These are phyloP conservation scores for Agrenia bidenticulata DNA, from an alignment of 2,888 invertebrate genomes.

Conservation along the genomic window DNA sequence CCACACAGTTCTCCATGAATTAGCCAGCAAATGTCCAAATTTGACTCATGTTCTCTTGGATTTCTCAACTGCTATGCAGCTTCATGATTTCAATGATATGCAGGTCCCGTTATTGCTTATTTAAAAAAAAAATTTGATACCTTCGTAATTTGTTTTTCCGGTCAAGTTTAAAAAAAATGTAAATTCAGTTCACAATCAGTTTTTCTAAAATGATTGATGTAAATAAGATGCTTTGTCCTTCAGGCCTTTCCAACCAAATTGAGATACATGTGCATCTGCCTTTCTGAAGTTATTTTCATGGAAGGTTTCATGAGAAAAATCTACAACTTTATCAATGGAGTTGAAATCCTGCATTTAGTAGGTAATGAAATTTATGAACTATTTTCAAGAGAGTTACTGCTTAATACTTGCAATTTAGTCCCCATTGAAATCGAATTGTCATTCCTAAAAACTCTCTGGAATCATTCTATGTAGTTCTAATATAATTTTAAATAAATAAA, in stretches of 20 bases:
- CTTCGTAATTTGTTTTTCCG: constrained; percentile 5
- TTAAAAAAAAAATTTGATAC: not conserved
- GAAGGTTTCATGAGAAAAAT: constrained; percentile 99
- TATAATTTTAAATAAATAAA: too few relatives aligned
- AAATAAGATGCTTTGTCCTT: constrained; percentile 28
- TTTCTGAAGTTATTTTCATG: constrained; percentile 99
- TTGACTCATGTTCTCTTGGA: constrained; percentile 94
- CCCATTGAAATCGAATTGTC: too few relatives aligned
- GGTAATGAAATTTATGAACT: too few relatives aligned
- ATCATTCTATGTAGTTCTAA: too few relatives aligned
- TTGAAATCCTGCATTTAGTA: constrained; percentile 94
- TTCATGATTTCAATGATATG: constrained; percentile 99
- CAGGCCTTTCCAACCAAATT: constrained; percentile 98
- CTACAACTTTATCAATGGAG: constrained; percentile 97
- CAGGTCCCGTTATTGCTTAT: too few relatives aligned
- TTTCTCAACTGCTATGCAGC: constrained; percentile 98
- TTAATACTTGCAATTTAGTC: too few relatives aligned
- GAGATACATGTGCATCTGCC: constrained; percentile 89
- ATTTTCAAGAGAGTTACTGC: too few relatives aligned
- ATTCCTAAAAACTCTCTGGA: too few relatives aligned
- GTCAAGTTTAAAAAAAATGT: not conserved
- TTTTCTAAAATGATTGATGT: not conserved
- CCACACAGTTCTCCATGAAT: constrained; percentile 92
- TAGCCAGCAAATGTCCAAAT: constrained; percentile 94
- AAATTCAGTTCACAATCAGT: not conserved